These are phyloP conservation scores for Notolepis coatsorum DNA, from an alignment of 2,797 vertebrate species.

Conservation along the genomic window DNA sequence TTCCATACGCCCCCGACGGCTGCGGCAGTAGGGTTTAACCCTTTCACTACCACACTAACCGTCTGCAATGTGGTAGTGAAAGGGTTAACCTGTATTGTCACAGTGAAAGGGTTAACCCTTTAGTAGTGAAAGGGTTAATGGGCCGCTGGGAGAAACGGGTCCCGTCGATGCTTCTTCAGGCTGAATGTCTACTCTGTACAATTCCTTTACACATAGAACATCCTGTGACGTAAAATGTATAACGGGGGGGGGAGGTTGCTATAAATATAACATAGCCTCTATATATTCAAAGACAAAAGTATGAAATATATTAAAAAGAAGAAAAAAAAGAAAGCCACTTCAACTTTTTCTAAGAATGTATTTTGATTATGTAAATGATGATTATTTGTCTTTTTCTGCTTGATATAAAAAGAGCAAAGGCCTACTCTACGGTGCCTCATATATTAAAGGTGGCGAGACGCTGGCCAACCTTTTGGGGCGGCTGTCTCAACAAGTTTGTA, in stretches of 20 bases:
- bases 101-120: too few relatives aligned
- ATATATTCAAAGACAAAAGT: conserved; percentile 62
- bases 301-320: too few relatives aligned
- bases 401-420: conserved; percentile 54
- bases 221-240: conserved; percentile 78
- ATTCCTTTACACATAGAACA: conserved; percentile 51
- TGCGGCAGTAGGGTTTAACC: too few relatives aligned
- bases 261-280: conserved; percentile 60
- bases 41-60: too few relatives aligned
- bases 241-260: conserved; percentile 62
- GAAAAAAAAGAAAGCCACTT: conserved; percentile 67
- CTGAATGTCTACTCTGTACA: conserved; percentile 65
- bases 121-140: too few relatives aligned
- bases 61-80: too few relatives aligned
- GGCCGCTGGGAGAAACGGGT: conserved; percentile 32
- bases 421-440: conserved; percentile 52
- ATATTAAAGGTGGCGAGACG: too few relatives aligned
- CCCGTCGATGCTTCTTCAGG: conserved; percentile 46
- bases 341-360: conserved; percentile 86
- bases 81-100: too few relatives aligned
- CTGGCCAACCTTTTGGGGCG: too few relatives aligned
- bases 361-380: conserved; percentile 81
- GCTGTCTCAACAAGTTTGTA: too few relatives aligned
- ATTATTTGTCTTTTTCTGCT: conserved; percentile 53
- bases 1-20: conserved; percentile 40